Evolutionary conservation across 1,140 invertebrate species (phyloP).

Genomic region (Drosophila santomea): DNA sequence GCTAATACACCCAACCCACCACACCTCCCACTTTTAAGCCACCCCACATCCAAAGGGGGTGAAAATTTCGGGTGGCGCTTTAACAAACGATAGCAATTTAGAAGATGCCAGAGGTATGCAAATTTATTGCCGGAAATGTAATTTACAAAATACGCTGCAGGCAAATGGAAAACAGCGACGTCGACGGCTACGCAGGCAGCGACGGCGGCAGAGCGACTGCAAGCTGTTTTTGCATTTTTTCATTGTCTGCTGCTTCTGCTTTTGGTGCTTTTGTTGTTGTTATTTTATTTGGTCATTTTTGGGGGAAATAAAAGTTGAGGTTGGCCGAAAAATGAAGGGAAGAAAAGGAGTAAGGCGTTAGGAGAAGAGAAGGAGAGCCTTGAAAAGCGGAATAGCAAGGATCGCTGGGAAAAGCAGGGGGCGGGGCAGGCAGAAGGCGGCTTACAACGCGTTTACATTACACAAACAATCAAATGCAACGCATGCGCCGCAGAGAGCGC

Average conservation of each 20-base stretch:
- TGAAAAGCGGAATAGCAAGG: slow-evolving; percentile 58
- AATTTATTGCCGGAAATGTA: slow-evolving; percentile 85
- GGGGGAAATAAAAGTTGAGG: slow-evolving; percentile 46
- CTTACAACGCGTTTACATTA: slow-evolving; percentile 70
- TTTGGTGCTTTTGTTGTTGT: slow-evolving; percentile 1
- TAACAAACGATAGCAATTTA: slow-evolving; percentile 84
- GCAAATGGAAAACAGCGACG: slow-evolving; percentile 50
- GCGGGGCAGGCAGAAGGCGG: slow-evolving; percentile 13
- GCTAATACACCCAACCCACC: not conserved
- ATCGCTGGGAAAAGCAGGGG: slow-evolving; percentile 12
- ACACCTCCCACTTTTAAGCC: not conserved
- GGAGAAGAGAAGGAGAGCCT: slow-evolving; percentile 38
- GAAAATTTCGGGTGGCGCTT: slow-evolving; percentile 59
- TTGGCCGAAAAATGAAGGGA: slow-evolving; percentile 24
- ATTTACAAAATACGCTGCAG: slow-evolving; percentile 84
- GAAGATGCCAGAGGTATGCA: slow-evolving; percentile 85
- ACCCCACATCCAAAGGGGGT: slow-evolving; percentile 11
- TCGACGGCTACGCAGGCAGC: slow-evolving; percentile 6
- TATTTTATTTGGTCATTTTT: slow-evolving; percentile 35
- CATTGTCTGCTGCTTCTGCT: slow-evolving; percentile 16
- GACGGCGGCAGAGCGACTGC: slow-evolving; percentile 22
- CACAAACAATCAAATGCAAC: slow-evolving; percentile 77
- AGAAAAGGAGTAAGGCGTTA: not conserved
- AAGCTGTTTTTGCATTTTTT: slow-evolving; percentile 52
- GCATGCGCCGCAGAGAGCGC: slow-evolving; percentile 50